Conservation (phyloP, 2,113 vertebrate species). For the Engystomops pustulosus region DNA sequence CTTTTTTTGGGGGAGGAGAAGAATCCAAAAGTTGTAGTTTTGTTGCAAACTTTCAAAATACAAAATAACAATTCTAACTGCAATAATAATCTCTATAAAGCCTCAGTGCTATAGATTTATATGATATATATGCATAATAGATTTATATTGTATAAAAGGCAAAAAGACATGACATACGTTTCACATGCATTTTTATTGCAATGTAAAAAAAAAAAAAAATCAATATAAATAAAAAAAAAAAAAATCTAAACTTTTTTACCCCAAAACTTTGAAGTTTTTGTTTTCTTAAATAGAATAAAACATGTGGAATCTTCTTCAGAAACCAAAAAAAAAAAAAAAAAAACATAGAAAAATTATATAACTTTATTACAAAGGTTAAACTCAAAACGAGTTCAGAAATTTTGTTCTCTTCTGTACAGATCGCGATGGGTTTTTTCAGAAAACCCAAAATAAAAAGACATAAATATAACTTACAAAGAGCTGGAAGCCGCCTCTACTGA, state of each 20-base stretch:
- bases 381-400: constrained; percentile 87
- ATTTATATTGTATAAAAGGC: neutral
- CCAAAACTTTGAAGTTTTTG: constrained; percentile 75
- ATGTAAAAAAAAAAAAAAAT: constrained; percentile 52
- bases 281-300: constrained; percentile 95
- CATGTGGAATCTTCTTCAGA: constrained; percentile 87
- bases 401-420: constrained; percentile 98
- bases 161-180: constrained; percentile 12
- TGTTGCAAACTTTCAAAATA: no score
- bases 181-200: constrained; percentile 58
- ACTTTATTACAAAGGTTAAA: constrained; percentile 99
- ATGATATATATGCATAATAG: no score
- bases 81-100: no score
- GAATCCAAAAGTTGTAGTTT: no score
- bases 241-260: constrained; percentile 65
- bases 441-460: constrained; percentile 93
- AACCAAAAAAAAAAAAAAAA: constrained; percentile 90
- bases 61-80: no score
- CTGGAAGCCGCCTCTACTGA: constrained; percentile 91
- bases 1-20: no score
- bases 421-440: constrained; percentile 86
- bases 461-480: constrained; percentile 92
- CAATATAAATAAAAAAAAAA: constrained; percentile 63
- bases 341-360: constrained; percentile 94
- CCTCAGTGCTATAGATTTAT: no score